Base-by-base conservation (phyloP, 2,888 invertebrate genomes). In the Anodontia alba region DNA sequence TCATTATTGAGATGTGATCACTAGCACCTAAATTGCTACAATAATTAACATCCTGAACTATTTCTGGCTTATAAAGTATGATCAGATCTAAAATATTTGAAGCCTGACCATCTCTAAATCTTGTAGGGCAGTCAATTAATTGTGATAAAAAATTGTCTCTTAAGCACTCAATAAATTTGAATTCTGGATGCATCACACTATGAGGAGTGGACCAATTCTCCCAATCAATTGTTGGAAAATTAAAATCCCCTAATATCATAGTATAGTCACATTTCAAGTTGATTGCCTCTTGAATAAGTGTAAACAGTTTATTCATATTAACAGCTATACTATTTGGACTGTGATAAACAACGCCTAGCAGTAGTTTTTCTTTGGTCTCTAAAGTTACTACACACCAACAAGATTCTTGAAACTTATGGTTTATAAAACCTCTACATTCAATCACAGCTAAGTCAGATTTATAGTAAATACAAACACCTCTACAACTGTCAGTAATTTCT, bases 101-200 rank as follows among this genome's bases (percentile, higher is more conserved):
- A 43, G 43, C 29, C 7, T 42, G 69, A 3, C 42, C 69, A 17
- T 69, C 69, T 69, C 69, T 42, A 38, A 12, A 69, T 69, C 69
- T 69, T 23, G 69, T 43, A 3, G 69, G 43, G 15, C 7, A 29
- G 15, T 43, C 69, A 20, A 69, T 5, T 42, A 43, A 23, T 43
- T 69, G 69, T 5, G 69, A 69, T n/a, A 69, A 33, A 29, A 67
- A 69, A 69, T 69, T 69, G 23, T 69, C 69, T 43, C 69, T 23
- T 29, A 43, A 46, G 12, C 69, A 43, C 43, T 69, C 43, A 12
- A 69, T 43, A 29, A 69, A 43, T 26, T 46, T 42, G 43, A 69
- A 69, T 15, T 69, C 43, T 46, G 69, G 42, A 69, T 46, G 69
- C 1, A 12, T 69, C 3, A 46, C 42, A 69, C 29, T n/a, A 69